Conservation (phyloP, 2,113 vertebrate species). For the Anoura caudifer region DNA sequence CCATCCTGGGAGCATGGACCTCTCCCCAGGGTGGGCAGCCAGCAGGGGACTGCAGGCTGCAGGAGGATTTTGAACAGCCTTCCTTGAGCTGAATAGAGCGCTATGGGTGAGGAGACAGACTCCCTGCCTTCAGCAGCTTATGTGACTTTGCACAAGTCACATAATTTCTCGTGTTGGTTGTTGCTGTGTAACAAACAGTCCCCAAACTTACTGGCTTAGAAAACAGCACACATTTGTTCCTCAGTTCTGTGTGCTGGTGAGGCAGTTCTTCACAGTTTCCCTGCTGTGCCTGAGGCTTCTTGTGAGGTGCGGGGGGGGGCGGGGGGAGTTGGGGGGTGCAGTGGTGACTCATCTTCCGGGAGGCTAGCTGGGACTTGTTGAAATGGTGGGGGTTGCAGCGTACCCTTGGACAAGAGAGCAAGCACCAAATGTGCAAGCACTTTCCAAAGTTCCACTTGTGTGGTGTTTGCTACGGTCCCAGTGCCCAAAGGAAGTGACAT, state of each 20-base stretch:
- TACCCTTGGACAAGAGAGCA: neutral
- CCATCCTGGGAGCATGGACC: neutral
- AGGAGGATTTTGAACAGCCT: neutral
- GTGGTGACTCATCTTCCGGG: neutral
- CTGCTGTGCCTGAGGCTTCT: neutral
- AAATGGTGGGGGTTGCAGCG: accelerated
- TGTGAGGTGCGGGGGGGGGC: neutral
- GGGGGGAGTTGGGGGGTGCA: too few relatives aligned
- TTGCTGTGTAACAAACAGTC: neutral
- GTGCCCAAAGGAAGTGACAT: neutral
- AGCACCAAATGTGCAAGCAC: too few relatives aligned
- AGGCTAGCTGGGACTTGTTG: neutral
- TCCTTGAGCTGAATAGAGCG: neutral
- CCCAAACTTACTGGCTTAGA: neutral
- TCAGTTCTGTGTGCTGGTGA: neutral
- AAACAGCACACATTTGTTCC: neutral
- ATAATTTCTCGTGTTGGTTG: neutral
- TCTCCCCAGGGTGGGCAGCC: neutral
- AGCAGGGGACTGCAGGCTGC: neutral
- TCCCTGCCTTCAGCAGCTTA: neutral
- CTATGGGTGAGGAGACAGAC: neutral
- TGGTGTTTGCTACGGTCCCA: neutral
- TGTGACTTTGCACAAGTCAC: neutral
- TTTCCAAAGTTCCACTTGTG: neutral
- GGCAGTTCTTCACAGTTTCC: neutral